phyloP scores from a whole-genome alignment of 1,140 invertebrate genomes.

The Pseudachorutes palmiensis region DNA sequence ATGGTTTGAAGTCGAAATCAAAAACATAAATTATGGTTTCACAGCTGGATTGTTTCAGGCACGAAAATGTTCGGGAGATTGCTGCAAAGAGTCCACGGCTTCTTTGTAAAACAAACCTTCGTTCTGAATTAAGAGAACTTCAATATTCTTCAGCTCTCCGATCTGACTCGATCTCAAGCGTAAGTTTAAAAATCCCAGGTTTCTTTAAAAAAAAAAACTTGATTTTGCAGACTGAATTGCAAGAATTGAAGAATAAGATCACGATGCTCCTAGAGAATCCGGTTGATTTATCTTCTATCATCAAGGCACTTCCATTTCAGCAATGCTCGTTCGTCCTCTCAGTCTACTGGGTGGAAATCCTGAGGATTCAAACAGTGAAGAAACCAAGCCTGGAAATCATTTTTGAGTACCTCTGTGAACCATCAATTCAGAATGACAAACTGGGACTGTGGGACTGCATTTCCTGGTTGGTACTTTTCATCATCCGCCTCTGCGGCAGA shows the following conservation, averaged over 20 bases:
- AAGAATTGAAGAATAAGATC: conserved; percentile 82
- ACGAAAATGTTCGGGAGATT: conserved; percentile 93
- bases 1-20: conserved; percentile 93
- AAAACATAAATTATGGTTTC: too few species aligned
- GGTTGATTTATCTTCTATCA: conserved; percentile 70
- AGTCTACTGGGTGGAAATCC: conserved; percentile 89
- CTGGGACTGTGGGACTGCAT: conserved; percentile 94
- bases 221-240: conserved; percentile 64
- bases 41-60: too few species aligned
- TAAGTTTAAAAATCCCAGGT: too few species aligned
- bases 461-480: too few species aligned
- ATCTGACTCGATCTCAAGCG: conserved; percentile 80
- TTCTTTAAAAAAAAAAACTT: conserved; percentile 7
- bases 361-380: conserved; percentile 72
- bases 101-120: conserved; percentile 79
- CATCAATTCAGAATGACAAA: conserved; percentile 92
- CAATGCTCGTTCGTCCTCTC: conserved; percentile 94
- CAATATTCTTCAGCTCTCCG: conserved; percentile 95
- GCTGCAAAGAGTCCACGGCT: conserved; percentile 92
- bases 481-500: too few species aligned
- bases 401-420: conserved; percentile 87
- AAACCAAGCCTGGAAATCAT: conserved; percentile 84
- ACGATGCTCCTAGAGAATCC: conserved; percentile 63
- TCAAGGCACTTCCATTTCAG: conserved; percentile 87
- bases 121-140: conserved; percentile 90